Conservation (phyloP, 2,113 vertebrate species). For the Eira barbara region DNA sequence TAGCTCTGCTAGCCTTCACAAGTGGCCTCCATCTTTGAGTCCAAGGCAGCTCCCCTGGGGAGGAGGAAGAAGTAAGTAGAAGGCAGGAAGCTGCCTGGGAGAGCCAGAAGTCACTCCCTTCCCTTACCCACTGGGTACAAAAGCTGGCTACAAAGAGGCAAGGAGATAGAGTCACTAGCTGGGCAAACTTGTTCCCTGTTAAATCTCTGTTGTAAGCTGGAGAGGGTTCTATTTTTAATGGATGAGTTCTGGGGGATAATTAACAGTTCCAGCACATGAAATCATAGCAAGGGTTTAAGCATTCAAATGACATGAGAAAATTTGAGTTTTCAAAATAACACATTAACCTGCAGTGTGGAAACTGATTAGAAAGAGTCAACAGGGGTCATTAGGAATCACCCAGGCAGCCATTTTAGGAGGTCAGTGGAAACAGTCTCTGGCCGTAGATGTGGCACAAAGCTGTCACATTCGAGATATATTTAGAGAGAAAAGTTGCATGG, state of each 20-base stretch:
- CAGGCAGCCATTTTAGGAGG: background rate
- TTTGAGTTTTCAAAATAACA: background rate
- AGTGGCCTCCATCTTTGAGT: background rate
- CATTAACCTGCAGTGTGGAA: background rate
- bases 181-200: too few relatives aligned
- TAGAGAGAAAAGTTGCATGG: background rate
- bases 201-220: background rate
- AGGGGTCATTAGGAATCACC: background rate
- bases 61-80: background rate
- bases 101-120: background rate
- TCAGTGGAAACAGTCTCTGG: background rate
- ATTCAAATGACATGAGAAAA: background rate
- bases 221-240: background rate
- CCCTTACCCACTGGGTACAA: accelerated
- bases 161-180: background rate
- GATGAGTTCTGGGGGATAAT: background rate
- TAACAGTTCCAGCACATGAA: background rate
- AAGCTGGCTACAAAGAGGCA: background rate
- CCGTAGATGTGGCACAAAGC: background rate
- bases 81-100: background rate
- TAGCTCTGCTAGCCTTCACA: background rate
- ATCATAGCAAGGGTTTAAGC: background rate
- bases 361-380: background rate
- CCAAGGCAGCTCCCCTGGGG: background rate
- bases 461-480: background rate